phyloP scores from a whole-genome alignment of 2,797 vertebrate genomes.

The Cottoperca gobio region DNA sequence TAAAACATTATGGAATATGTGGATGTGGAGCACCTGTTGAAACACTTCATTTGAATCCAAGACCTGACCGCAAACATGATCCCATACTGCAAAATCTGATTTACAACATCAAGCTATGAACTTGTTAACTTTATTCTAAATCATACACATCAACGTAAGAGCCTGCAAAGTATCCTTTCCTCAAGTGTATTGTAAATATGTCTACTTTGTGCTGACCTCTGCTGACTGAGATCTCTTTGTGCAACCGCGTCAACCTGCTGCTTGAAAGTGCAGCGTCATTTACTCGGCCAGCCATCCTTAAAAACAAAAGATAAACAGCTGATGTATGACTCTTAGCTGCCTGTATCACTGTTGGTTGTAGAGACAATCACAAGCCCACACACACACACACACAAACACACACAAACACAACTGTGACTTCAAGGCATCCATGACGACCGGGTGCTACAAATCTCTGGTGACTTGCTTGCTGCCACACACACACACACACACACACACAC shows the following conservation, averaged over 20 bases:
- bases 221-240: constrained; percentile 73
- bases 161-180: constrained; percentile 1
- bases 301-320: constrained; percentile 31
- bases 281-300: neutral
- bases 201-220: constrained; percentile 77
- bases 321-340: constrained; percentile 26
- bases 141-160: neutral
- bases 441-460: constrained; percentile 46
- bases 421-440: constrained; percentile 53
- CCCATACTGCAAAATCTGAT: neutral
- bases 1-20: neutral
- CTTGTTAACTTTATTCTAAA: neutral
- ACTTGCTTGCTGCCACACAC: constrained; percentile 30
- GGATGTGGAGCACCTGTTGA: neutral
- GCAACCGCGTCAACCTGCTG: constrained; percentile 45
- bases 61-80: neutral
- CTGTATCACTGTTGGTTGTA: constrained; percentile 11
- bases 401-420: constrained; percentile 38
- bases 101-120: neutral
- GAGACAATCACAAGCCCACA: constrained; percentile 37
- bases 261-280: constrained; percentile 22
- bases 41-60: neutral
- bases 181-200: constrained; percentile 34
- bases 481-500: constrained; percentile 31
- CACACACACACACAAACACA: constrained; percentile 22